Evolutionary conservation across 2,888 invertebrate species (phyloP), one percentile per base, ranked within the genome.

Genomic region (Neoaliturus tenellus): DNA sequence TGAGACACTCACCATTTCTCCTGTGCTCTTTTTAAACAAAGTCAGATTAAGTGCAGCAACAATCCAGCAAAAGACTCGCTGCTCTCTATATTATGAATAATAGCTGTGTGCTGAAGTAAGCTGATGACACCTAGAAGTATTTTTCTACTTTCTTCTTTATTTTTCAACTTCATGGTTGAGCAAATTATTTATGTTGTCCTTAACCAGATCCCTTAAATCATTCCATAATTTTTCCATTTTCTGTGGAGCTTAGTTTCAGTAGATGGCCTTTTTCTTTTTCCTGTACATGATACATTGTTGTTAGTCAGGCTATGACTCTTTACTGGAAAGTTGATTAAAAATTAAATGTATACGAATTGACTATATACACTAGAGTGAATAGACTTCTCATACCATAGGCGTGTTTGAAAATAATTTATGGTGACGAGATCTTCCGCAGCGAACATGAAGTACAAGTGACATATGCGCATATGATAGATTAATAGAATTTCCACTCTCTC

Each of bases 261-360:
- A 75, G 28, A 44, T 41, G 39, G 31, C 75, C 75, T n/a, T 28
- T 75, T n/a, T 44, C 48, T 44, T 75, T 14, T 75, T 44, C 75
- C 75, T 75, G 28, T 3, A 39, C 39, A 6, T 39, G 8, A 39
- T 39, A 39, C 39, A 8, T 39, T 39, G 12, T 12, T 12, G 8
- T 39, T 39, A 39, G 12, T 39, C 6, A 39, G 39, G 39, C 12
- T 39, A 39, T 8, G 39, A 12, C 6, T 6, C 12, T 39, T 39
- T 39, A 6, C 6, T 6, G 39, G 39, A 8, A 12, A 39, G 6
- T 8, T 39, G 12, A 39, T 39, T 39, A 39, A 39, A 8, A 39
- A 39, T 39, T 6, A 8, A 8, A 8, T 6, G 6, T 39, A 8
- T 39, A 6, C 6, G 39, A 8, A 39, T n/a, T n/a, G n/a, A n/a